phyloP scores from a whole-genome alignment of 2,113 vertebrate species.

The Phaetusa simplex region DNA sequence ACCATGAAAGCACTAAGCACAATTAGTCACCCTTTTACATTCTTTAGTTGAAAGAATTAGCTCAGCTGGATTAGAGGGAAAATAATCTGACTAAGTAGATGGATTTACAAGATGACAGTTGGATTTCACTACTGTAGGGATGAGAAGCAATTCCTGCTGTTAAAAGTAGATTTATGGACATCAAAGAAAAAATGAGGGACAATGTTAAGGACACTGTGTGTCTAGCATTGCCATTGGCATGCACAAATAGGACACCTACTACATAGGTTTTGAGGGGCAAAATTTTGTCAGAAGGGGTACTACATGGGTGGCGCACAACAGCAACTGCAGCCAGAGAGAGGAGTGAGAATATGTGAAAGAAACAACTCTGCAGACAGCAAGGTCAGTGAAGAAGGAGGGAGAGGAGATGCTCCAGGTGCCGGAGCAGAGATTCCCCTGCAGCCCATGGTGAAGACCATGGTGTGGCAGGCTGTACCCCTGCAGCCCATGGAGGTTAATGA shows the following conservation, averaged over 20 bases:
- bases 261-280: neutral
- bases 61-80: neutral
- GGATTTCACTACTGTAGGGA: neutral
- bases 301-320: neutral
- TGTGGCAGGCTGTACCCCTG: neutral
- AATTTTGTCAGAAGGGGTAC: neutral
- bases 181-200: neutral
- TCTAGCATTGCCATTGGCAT: neutral
- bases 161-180: neutral
- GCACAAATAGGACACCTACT: neutral
- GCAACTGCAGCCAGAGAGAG: neutral
- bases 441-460: no score
- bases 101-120: neutral
- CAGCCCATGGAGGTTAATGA: neutral
- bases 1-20: neutral
- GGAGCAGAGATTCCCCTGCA: neutral
- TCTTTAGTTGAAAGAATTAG: neutral
- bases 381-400: neutral
- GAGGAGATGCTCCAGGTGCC: neutral
- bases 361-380: neutral
- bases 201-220: rapidly evolving
- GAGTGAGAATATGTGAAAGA: neutral
- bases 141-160: neutral
- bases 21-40: neutral
- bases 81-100: conserved; percentile 7